Conservation (phyloP, 2,113 vertebrate species). For the Myocastor coypus region DNA sequence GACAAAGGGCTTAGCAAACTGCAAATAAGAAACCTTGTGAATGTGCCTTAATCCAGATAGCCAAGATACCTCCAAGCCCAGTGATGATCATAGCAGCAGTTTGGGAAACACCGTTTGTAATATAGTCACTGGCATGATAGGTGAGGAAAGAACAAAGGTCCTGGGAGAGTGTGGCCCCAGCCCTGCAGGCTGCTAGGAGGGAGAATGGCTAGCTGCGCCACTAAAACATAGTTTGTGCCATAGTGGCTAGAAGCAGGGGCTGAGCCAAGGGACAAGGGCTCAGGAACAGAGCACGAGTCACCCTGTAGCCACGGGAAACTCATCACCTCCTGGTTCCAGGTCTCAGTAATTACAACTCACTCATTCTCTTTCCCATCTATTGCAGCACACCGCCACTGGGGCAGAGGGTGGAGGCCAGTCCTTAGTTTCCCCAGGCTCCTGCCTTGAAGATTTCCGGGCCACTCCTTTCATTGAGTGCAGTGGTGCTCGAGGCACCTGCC, state of each 20-base stretch:
- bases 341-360: not conserved
- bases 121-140: not conserved
- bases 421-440: slow-evolving; percentile 96
- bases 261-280: not conserved
- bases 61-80: not conserved
- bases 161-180: not conserved
- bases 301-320: not conserved
- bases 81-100: not conserved
- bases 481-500: slow-evolving; percentile 93
- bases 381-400: slow-evolving; percentile 95
- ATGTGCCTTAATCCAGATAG: not conserved
- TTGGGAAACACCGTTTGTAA: not conserved
- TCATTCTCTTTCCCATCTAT: not conserved
- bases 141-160: not conserved
- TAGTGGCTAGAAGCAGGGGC: not conserved
- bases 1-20: not conserved
- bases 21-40: not conserved
- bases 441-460: slow-evolving; percentile 96
- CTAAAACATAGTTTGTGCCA: not conserved
- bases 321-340: too few species aligned
- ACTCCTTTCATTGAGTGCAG: slow-evolving; percentile 98
- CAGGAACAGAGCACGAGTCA: not conserved
- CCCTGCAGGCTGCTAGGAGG: not conserved
- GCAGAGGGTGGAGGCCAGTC: slow-evolving; percentile 96
- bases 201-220: not conserved